Percentiles rank a stretch among this genome's conserved stretches.
These are phyloP conservation scores for Seladonia tumulorum DNA, from an alignment of 2,888 invertebrate genomes.

Conservation along the genomic window DNA sequence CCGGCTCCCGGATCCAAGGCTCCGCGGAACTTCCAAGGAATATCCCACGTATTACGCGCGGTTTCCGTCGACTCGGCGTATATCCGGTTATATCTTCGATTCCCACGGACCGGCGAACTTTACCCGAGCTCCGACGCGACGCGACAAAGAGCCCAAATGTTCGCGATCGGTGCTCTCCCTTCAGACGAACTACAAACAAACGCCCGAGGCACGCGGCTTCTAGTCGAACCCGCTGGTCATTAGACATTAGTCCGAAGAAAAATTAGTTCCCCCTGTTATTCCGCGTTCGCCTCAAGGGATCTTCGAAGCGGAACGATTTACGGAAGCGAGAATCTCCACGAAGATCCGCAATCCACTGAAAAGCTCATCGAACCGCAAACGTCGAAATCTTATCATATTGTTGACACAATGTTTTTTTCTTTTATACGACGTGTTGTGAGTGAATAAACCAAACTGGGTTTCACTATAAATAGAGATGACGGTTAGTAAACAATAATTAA, in stretches of 20 bases:
- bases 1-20: background rate
- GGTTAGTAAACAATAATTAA: too few relatives aligned
- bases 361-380: background rate
- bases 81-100: background rate
- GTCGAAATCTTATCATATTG: too few relatives aligned
- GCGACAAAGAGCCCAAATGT: background rate
- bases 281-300: background rate
- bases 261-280: background rate
- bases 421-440: too few relatives aligned
- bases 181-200: background rate
- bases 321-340: background rate
- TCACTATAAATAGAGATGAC: too few relatives aligned
- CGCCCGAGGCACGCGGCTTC: background rate
- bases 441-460: too few relatives aligned
- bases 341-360: background rate
- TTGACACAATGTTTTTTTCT: too few relatives aligned
- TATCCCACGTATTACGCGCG: constrained; percentile 40
- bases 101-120: background rate
- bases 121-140: background rate
- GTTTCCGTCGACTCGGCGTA: constrained; percentile 30
- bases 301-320: background rate
- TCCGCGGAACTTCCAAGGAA: constrained; percentile 15
- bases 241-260: background rate
- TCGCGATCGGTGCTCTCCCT: background rate
- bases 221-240: background rate